Conservation (phyloP, 2,797 vertebrate species). For the Poeciliopsis paucimaculata region DNA sequence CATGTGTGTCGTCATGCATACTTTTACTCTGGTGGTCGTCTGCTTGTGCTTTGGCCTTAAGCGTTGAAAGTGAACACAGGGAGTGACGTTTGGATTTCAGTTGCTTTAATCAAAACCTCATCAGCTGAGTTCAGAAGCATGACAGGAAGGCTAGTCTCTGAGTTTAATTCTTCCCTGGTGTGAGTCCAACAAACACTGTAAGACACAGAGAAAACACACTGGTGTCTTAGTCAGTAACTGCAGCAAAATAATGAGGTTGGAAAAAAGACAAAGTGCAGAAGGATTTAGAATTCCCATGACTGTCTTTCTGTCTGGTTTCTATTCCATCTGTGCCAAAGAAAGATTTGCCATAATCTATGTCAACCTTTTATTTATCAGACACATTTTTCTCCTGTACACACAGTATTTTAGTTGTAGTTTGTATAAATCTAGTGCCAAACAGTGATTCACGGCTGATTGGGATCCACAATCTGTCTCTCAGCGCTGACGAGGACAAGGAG, state of each 20-base stretch:
- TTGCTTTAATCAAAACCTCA: constrained; percentile 55
- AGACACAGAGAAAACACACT: constrained; percentile 27
- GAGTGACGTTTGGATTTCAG: constrained; percentile 56
- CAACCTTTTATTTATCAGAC: neutral
- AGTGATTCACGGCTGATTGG: constrained; percentile 44
- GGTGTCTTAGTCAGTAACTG: constrained; percentile 23
- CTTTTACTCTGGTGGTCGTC: neutral
- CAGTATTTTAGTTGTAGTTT: constrained; percentile 13
- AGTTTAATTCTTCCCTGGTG: constrained; percentile 33
- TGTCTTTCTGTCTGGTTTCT: constrained; percentile 3
- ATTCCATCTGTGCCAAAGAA: neutral
- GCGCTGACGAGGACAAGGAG: constrained; percentile 33
- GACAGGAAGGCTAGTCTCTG: constrained; percentile 26
- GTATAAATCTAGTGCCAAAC: constrained; percentile 18
- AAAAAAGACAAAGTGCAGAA: constrained; percentile 29
- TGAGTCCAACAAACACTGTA: constrained; percentile 33
- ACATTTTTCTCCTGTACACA: constrained; percentile 15
- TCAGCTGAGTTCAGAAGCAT: constrained; percentile 37
- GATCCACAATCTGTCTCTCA: constrained; percentile 65
- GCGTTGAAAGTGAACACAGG: constrained; percentile 58
- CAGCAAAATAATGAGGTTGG: constrained; percentile 44
- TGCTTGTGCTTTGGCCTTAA: constrained; percentile 7
- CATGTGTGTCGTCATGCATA: constrained; percentile 1
- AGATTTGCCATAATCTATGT: neutral
- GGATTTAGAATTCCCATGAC: constrained; percentile 11